phyloP scores from a whole-genome alignment of 2,888 invertebrate species.

The Eupithecia insigniata region DNA sequence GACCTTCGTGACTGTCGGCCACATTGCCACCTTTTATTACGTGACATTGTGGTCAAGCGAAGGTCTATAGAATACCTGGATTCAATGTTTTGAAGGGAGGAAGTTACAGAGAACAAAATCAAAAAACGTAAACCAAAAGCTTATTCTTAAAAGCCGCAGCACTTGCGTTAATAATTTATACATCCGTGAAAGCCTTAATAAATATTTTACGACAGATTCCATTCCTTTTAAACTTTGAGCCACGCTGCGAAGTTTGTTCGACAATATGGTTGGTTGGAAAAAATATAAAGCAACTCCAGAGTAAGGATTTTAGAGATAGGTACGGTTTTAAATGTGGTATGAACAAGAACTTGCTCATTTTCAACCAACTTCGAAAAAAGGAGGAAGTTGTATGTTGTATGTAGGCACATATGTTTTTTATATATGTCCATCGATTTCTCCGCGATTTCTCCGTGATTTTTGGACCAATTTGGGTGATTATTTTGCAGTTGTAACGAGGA shows the following conservation, averaged over 20 bases:
- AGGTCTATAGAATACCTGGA: no score
- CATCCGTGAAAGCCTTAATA: constrained; percentile 23
- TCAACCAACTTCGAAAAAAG: no score
- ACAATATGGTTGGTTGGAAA: constrained; percentile 38
- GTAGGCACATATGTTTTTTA: no score
- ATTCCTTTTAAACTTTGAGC: constrained; percentile 38
- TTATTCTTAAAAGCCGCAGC: constrained; percentile 21
- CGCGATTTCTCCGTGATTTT: no score
- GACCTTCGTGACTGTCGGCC: no score
- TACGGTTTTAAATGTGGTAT: not conserved
- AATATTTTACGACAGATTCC: constrained; percentile 37
- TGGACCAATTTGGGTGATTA: no score
- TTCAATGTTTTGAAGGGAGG: not conserved
- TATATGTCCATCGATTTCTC: no score
- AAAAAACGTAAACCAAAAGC: not conserved
- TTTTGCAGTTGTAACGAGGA: no score
- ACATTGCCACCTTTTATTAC: no score
- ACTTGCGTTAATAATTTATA: constrained; percentile 31
- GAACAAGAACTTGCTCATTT: not conserved
- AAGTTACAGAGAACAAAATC: not conserved
- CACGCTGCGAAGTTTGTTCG: constrained; percentile 36
- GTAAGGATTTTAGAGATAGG: constrained; percentile 3
- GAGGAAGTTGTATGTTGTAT: no score
- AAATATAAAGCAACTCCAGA: constrained; percentile 45
- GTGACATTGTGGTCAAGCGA: no score